Base-by-base conservation (phyloP, 2,113 vertebrate species). In the Lynx canadensis region DNA sequence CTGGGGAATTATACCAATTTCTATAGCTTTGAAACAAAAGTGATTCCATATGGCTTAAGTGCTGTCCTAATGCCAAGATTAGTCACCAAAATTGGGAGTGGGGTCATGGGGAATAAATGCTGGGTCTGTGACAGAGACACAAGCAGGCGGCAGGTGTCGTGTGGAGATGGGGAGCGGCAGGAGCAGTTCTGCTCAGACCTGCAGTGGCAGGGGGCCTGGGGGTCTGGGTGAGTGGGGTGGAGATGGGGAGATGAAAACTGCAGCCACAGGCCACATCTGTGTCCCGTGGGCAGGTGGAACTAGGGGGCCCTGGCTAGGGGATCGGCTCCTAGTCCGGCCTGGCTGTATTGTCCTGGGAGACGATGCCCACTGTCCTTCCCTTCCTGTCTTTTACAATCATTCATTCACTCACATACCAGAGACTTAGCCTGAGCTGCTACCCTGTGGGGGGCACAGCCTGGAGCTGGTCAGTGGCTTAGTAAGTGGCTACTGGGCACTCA, bases 131-230 rank as follows among this genome's bases (percentile, higher is more conserved):
- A 38, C 12, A 68, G 71, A 81, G 83, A 63, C 5, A 9, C 10
- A 11, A 50, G 48, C 1, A 9, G 36, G 79, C 1, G 0, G 29
- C 36, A 23, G 9, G 1, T 5, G 19, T 55, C 41, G 19, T 14
- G 11, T 29, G 36, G 12, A 7, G 3, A 7, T 31, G 52, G 13
- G 25, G 31, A 19, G n/a, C 25, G 8, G 45, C 25, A 2, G 15
- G n/a, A 41, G 65, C 16, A 9, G 12, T 33, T 36, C n/a, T 14
- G 16, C 73, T 36, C 15, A 1, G 38, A n/a, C 18, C 38, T 76
- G 38, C n/a, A 33, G 12, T 21, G n/a, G 25, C 73, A 38, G 29
- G 68, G 10, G 9, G 55, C n/a, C 63, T 15, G 6, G 15, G 27
- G 25, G 15, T 38, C 50, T 4, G 18, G 79, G 45, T 25, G 13